Conservation (phyloP, 2,888 invertebrate species). For the Microlaimidae sp. region DNA sequence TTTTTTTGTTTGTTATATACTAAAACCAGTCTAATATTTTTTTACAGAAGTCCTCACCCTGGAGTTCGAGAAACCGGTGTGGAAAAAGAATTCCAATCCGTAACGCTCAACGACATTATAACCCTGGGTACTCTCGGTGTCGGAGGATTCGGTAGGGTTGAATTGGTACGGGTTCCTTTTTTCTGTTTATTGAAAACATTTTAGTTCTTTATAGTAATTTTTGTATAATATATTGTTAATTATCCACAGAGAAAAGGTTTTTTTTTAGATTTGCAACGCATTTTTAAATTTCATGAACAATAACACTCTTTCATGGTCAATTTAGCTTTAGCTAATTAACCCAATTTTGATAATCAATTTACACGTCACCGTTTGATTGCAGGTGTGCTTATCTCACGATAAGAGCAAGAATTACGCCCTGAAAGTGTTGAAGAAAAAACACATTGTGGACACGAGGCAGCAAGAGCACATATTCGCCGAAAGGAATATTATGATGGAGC, state of each 20-base stretch:
- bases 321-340: not conserved
- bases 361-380: conserved; percentile 10
- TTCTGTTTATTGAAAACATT: no score
- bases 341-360: not conserved
- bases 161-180: conserved; percentile 24
- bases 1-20: no score
- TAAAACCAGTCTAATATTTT: no score
- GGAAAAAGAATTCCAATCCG: conserved; percentile 45
- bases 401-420: conserved; percentile 53
- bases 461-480: conserved; percentile 75
- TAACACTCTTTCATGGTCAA: no score
- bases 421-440: conserved; percentile 71
- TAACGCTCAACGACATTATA: conserved; percentile 59
- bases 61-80: no score
- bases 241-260: not conserved
- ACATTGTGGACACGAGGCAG: conserved; percentile 69
- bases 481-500: conserved; percentile 60
- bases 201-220: not conserved
- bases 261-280: not conserved
- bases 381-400: conserved; percentile 40
- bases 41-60: no score
- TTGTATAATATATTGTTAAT: not conserved
- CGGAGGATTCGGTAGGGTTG: conserved; percentile 78
- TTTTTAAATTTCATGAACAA: no score
- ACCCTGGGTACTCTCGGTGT: conserved; percentile 69